These are phyloP conservation scores for Aphaenogaster floridana DNA, from an alignment of 1,140 invertebrate genomes.

Conservation along the genomic window DNA sequence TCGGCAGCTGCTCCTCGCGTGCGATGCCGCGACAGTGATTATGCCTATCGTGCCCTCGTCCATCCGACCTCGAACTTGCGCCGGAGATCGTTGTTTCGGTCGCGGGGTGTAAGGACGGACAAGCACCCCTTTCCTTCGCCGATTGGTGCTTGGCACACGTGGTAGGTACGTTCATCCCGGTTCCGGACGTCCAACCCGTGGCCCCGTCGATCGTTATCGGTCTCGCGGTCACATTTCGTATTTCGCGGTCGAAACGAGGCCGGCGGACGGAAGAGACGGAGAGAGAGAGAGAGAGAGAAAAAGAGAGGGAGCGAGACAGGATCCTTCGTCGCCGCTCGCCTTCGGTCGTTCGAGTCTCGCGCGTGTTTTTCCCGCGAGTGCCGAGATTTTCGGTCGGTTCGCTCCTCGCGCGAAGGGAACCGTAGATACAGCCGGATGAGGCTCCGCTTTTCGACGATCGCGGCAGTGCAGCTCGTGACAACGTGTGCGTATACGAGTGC, in stretches of 20 bases:
- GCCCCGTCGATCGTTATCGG: conserved; percentile 21
- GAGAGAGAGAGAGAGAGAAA: background rate
- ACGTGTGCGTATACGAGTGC: background rate
- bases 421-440: background rate
- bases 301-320: conserved; percentile 2
- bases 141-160: conserved; percentile 66
- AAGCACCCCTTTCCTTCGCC: conserved; percentile 30
- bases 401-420: background rate
- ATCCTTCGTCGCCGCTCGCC: background rate
- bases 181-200: conserved; percentile 62
- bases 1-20: conserved; percentile 58
- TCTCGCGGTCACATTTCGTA: conserved; percentile 70
- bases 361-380: background rate
- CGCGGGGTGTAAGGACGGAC: background rate
- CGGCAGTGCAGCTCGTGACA: conserved; percentile 17
- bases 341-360: background rate
- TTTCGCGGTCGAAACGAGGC: conserved; percentile 76
- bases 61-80: conserved; percentile 49
- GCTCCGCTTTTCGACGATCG: conserved; percentile 15
- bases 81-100: conserved; percentile 17
- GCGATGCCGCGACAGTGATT: conserved; percentile 72
- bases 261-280: background rate
- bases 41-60: conserved; percentile 65
- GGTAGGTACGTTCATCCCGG: conserved; percentile 52
- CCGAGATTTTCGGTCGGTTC: background rate